Base-by-base conservation (phyloP, 2,888 invertebrate species). In the Dione vanillae region DNA sequence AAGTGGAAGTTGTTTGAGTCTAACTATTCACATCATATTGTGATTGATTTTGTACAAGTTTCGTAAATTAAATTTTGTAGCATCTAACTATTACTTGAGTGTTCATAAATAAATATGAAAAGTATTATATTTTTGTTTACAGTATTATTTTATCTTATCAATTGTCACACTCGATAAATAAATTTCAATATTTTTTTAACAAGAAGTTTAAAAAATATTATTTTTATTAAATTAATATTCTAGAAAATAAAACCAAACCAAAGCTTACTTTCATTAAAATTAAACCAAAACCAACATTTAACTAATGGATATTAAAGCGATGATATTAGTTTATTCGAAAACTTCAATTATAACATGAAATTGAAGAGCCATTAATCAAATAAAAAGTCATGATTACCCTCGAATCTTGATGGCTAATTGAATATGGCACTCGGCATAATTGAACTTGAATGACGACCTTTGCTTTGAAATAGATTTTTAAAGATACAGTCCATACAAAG, bases 361-460 rank as follows among this genome's bases (percentile, higher is more conserved):
- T 88, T 85, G 86, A 81, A 85, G 80, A 84, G 83, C 81, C 85
- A 89, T 91, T 91, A 92, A 91, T 93, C 92, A 92, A 87, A 87
- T 87, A 85, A 88, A 88, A 89, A 80, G 85, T 84, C 86, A 86
- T 87, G 84, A 91, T 91, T 90, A 91, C 83, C 82, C 86, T 83
- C 83, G 85, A 87, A 92, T 92, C 89, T 84, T 85, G 91, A 91
- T 91, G 87, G 83, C 85, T 88, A 91, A 92, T 92, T 91, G 88
- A 92, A 90, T 88, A 82, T 78, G 83, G 83, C 87, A 91, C 90
- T 92, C 91, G 80, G 83, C 81, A 82, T 85, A 91, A 91, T 92
- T 89, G 88, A 85, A 88, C 86, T 75, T 86, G 87, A 90, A 85
- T 88, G 89, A 83, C 80, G 80, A 80, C 84, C 85, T 86, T 78